These are phyloP conservation scores for Epistrophe eligans DNA, from an alignment of 2,888 invertebrate species.

Conservation along the genomic window DNA sequence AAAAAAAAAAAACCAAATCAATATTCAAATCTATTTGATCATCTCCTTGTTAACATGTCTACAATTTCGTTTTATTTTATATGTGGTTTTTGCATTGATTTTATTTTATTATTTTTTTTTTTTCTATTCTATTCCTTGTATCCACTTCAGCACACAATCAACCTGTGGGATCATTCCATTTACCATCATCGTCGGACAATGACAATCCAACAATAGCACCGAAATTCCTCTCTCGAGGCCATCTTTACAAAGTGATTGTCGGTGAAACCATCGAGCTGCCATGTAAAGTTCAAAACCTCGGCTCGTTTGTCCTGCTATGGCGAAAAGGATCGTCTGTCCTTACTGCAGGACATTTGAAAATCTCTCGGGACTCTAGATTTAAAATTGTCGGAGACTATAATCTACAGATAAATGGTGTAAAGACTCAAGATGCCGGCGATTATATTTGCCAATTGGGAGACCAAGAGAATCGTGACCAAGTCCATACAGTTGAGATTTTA, in stretches of 20 bases:
- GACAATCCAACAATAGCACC: constrained; percentile 85
- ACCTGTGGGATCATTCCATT: constrained; percentile 78
- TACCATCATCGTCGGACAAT: constrained; percentile 77
- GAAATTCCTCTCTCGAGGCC: constrained; percentile 89
- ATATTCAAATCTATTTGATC: constrained; percentile 34
- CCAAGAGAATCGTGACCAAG: constrained; percentile 88
- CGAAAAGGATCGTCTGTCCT: constrained; percentile 88
- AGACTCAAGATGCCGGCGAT: constrained; percentile 89
- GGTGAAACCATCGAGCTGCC: constrained; percentile 91
- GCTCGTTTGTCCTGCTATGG: constrained; percentile 88
- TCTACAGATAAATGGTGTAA: constrained; percentile 88
- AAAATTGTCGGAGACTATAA: constrained; percentile 89
- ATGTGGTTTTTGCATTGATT: too few species aligned
- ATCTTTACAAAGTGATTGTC: constrained; percentile 90
- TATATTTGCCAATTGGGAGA: constrained; percentile 90
- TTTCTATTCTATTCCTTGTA: constrained; percentile 8
- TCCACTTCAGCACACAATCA: constrained; percentile 71
- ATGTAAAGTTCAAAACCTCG: constrained; percentile 91
- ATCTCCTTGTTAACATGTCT: constrained; percentile 49
- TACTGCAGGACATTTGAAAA: constrained; percentile 89
- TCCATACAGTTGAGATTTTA: constrained; percentile 89
- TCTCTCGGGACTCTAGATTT: constrained; percentile 88
- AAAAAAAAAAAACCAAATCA: constrained; percentile 14
- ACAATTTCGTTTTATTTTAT: constrained; percentile 11
- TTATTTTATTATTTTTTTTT: too few species aligned